A percentile compares a stretch with the other conserved stretches of the same genome.
phyloP scores from a whole-genome alignment of 2,797 vertebrate species.

The Hoplostethus atlanticus region DNA sequence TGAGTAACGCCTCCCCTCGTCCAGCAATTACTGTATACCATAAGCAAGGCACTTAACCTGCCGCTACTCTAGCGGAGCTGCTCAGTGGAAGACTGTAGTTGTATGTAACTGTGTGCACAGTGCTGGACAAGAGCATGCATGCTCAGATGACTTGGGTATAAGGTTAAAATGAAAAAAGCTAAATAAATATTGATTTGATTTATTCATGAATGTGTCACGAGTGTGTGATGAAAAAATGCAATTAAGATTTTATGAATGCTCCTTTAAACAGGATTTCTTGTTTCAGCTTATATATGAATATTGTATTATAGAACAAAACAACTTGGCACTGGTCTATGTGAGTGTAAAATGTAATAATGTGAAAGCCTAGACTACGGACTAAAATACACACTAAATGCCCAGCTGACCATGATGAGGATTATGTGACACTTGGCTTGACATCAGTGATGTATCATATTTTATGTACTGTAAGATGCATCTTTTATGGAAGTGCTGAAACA shows the following conservation, averaged over 20 bases:
- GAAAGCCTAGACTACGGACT: background rate
- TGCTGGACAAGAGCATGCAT: background rate
- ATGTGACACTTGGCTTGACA: conserved; percentile 37
- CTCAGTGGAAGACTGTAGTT: conserved; percentile 1
- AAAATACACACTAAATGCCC: background rate
- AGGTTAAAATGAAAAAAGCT: conserved; percentile 26
- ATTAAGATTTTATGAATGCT: conserved; percentile 10
- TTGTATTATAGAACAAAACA: conserved; percentile 2
- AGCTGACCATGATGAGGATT: background rate
- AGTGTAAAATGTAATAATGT: background rate
- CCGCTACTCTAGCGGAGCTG: too few relatives aligned
- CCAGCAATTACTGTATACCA: too few relatives aligned
- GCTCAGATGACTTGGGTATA: conserved; percentile 30
- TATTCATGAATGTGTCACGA: conserved; percentile 21
- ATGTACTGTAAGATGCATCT: conserved; percentile 54
- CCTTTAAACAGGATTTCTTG: conserved; percentile 8
- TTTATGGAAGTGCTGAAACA: conserved; percentile 71
- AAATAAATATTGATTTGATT: conserved; percentile 19
- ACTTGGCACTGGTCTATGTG: conserved; percentile 1
- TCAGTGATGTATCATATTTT: conserved; percentile 53
- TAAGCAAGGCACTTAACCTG: too few relatives aligned
- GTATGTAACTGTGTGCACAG: conserved; percentile 13
- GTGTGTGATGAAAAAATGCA: conserved; percentile 19
- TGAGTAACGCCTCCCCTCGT: too few relatives aligned
- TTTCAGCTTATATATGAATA: background rate